These are phyloP conservation scores for Oscarella lobularis DNA, from an alignment of 37 sponge, comb jelly and placozoan species.

Conservation along the genomic window DNA sequence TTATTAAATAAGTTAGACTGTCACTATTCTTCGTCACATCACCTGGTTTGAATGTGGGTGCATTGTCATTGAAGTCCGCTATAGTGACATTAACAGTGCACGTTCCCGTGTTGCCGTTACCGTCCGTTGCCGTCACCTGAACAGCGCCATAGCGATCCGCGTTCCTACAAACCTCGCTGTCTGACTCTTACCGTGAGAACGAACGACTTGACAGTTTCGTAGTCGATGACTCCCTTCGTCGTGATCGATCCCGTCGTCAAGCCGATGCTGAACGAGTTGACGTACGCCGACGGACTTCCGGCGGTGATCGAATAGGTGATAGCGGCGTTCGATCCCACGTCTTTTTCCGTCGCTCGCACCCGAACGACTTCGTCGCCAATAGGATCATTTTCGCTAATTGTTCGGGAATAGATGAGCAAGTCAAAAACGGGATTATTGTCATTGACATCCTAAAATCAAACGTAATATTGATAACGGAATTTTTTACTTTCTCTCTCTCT, in stretches of 20 bases:
- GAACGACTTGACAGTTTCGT: neutral
- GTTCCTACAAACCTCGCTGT: neutral
- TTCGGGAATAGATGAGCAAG: neutral
- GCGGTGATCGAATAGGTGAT: neutral
- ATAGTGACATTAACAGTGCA: conserved; percentile 23
- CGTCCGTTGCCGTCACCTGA: neutral
- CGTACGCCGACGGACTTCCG: neutral
- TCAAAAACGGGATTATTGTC: conserved; percentile 16
- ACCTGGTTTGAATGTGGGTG: conserved; percentile 21
- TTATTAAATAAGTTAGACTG: too few relatives aligned
- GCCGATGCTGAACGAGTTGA: neutral
- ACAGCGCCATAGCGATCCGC: neutral
- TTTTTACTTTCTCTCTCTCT: too few relatives aligned
- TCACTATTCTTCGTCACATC: conserved; percentile 10
- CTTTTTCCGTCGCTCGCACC: conserved; percentile 1
- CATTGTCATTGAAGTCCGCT: conserved; percentile 54
- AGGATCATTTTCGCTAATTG: conserved; percentile 2
- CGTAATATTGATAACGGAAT: conserved; percentile 2
- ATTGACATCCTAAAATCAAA: conserved; percentile 5
- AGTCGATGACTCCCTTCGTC: neutral
- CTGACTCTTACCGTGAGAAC: neutral
- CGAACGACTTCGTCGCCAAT: neutral
- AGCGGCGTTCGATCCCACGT: neutral
- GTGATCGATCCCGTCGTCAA: neutral
- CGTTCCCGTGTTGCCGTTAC: neutral